Evolutionary conservation across 2,888 invertebrate genomes (phyloP).

Genomic region (Drosophila tanythrix): DNA sequence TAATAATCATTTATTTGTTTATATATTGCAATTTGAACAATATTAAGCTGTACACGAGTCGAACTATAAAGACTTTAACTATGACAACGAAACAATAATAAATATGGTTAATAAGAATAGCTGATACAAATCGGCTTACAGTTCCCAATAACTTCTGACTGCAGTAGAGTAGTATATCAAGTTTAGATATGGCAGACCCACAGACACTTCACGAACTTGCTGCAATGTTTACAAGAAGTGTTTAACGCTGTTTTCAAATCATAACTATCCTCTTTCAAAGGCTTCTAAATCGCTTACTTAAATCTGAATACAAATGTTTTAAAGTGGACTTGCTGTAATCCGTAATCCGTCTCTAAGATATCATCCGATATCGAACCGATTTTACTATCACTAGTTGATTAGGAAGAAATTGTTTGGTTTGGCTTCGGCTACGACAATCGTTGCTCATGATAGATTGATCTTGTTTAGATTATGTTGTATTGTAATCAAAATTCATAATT

Average conservation of each 20-base stretch:
- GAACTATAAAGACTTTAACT: not conserved
- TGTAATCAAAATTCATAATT: not conserved
- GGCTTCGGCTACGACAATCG: not conserved
- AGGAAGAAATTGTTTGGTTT: not conserved
- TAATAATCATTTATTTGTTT: not conserved
- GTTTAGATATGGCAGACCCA: not conserved
- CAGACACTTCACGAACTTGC: not conserved
- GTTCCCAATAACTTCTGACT: not conserved
- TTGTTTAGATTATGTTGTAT: not conserved
- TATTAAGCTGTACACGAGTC: not conserved
- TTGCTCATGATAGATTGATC: not conserved
- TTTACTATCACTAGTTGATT: not conserved
- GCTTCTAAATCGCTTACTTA: not conserved
- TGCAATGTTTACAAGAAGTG: not conserved
- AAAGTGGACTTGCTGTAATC: not conserved
- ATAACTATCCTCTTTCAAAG: not conserved
- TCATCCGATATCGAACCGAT: not conserved
- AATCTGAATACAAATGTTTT: not conserved
- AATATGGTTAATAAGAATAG: not conserved
- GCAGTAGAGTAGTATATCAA: not conserved
- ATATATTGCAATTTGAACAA: not conserved
- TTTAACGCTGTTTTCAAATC: not conserved
- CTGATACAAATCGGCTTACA: not conserved
- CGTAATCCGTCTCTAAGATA: not conserved
- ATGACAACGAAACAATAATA: not conserved